Conservation (phyloP, 1,140 invertebrate species). For the Magallana ariakensis region DNA sequence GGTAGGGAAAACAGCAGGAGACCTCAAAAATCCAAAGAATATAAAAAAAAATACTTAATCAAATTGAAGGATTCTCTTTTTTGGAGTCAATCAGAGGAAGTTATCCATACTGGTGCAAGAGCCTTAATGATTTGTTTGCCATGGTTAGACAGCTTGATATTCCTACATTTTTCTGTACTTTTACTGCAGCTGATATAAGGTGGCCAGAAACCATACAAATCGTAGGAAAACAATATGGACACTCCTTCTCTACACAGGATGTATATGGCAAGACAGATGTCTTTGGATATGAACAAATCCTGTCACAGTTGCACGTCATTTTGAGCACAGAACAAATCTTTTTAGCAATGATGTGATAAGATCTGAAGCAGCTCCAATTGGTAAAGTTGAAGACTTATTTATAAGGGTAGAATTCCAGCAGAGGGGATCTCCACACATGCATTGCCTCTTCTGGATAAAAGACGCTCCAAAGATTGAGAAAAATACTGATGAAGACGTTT, state of each 20-base stretch:
- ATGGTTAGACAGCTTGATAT: constrained; percentile 8
- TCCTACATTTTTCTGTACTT: too few relatives aligned
- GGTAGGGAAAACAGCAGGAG: neutral
- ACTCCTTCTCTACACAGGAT: too few relatives aligned
- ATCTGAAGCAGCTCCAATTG: neutral
- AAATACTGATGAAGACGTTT: neutral
- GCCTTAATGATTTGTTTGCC: neutral
- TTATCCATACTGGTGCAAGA: constrained; percentile 3
- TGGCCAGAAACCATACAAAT: too few relatives aligned
- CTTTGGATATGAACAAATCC: too few relatives aligned
- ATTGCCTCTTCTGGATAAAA: neutral
- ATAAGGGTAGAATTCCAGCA: too few relatives aligned
- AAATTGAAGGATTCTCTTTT: neutral
- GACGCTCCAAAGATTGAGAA: neutral
- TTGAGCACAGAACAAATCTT: too few relatives aligned
- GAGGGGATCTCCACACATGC: too few relatives aligned
- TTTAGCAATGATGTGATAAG: too few relatives aligned
- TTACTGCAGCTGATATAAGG: too few relatives aligned
- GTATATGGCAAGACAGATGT: too few relatives aligned
- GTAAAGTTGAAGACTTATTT: neutral
- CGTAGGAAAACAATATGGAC: too few relatives aligned
- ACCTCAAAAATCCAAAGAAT: neutral
- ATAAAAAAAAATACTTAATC: neutral
- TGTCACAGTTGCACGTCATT: too few relatives aligned
- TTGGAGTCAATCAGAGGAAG: neutral